These are phyloP conservation scores for Polyergus mexicanus DNA, from an alignment of 1,140 invertebrate genomes.

Conservation along the genomic window DNA sequence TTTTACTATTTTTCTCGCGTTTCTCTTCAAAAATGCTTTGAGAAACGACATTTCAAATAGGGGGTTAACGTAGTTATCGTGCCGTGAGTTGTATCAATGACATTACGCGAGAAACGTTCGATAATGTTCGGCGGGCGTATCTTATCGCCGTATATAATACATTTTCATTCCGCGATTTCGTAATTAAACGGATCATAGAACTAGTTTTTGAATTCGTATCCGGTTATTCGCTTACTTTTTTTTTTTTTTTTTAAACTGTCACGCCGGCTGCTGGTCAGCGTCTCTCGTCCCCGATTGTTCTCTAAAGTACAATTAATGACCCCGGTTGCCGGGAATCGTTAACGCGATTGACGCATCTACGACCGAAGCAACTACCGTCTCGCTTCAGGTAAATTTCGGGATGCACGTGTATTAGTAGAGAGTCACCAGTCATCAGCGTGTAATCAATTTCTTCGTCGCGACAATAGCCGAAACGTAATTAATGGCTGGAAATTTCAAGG, in stretches of 20 bases:
- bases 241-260: conserved; percentile 30
- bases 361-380: conserved; percentile 28
- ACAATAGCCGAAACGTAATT: conserved; percentile 68
- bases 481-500: conserved; percentile 56
- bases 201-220: conserved; percentile 14
- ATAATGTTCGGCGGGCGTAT: background rate
- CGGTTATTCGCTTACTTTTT: background rate
- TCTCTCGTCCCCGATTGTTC: conserved; percentile 51
- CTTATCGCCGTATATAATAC: conserved; percentile 1
- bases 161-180: conserved; percentile 22
- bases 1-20: too few relatives aligned
- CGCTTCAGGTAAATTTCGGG: conserved; percentile 18
- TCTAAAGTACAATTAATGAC: conserved; percentile 67
- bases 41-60: too few relatives aligned
- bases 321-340: conserved; percentile 61
- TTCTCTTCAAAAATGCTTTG: too few relatives aligned
- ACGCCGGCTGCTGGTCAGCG: conserved; percentile 12
- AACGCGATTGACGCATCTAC: too few relatives aligned
- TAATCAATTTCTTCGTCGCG: conserved; percentile 63
- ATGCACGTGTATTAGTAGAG: conserved; percentile 20
- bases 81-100: background rate
- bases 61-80: too few relatives aligned
- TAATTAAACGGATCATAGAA: conserved; percentile 41
- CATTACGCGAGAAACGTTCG: background rate
- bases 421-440: conserved; percentile 60